phyloP scores from a whole-genome alignment of 2,797 vertebrate genomes.

The Taeniopygia guttata region DNA sequence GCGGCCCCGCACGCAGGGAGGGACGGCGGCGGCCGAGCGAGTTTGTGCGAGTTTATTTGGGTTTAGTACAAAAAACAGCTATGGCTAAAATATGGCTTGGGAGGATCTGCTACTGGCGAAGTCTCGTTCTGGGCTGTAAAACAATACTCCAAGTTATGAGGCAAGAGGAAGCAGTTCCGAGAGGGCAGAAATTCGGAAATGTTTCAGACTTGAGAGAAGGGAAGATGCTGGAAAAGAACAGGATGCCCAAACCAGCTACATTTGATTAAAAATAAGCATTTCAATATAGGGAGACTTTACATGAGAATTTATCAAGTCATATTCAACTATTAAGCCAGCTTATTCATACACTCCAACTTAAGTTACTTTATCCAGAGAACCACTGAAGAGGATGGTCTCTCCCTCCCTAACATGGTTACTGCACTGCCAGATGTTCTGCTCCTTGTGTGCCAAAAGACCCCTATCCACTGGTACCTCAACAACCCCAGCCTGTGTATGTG shows the following conservation, averaged over 20 bases:
- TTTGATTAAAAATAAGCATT: slow-evolving; percentile 45
- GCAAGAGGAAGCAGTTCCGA: slow-evolving; percentile 28
- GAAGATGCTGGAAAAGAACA: slow-evolving; percentile 40
- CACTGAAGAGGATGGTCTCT: not conserved
- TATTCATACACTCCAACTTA: slow-evolving; percentile 58
- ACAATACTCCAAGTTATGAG: slow-evolving; percentile 40
- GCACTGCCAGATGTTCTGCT: not conserved
- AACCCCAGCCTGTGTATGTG: not conserved
- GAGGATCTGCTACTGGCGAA: slow-evolving; percentile 53
- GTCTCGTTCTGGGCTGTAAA: slow-evolving; percentile 52
- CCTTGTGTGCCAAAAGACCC: not conserved
- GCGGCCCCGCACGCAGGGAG: not conserved
- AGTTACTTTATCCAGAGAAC: not conserved
- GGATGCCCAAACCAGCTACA: slow-evolving; percentile 24
- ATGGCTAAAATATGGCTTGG: slow-evolving; percentile 59
- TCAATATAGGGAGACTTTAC: slow-evolving; percentile 17
- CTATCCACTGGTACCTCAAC: not conserved
- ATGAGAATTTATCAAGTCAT: slow-evolving; percentile 33
- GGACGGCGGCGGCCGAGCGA: not conserved
- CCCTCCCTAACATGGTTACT: not conserved
- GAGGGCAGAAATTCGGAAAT: not conserved
- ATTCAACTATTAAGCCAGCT: slow-evolving; percentile 44
- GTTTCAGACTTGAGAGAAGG: not conserved
- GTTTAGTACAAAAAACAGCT: slow-evolving; percentile 58
- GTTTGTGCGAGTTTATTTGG: slow-evolving; percentile 66